Conservation (phyloP, 2,113 vertebrate genomes). For the Lepus americanus region DNA sequence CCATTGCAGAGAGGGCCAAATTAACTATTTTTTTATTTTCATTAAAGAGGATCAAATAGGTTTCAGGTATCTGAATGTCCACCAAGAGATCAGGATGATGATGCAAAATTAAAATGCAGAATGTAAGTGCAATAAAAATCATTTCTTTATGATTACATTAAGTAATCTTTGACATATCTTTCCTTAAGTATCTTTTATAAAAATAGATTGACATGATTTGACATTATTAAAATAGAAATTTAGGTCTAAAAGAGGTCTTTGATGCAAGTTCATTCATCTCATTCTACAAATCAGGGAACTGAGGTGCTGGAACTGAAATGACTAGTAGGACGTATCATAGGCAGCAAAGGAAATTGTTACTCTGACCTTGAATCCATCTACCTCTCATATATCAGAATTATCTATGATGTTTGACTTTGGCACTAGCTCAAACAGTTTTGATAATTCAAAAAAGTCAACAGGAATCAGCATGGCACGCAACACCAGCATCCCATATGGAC, state of each 20-base stretch:
- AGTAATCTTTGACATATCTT: constrained; percentile 47
- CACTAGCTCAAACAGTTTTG: background rate
- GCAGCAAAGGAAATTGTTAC: background rate
- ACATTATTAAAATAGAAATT: constrained; percentile 35
- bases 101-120: constrained; percentile 73
- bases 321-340: background rate
- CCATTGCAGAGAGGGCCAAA: constrained; percentile 38
- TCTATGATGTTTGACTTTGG: background rate
- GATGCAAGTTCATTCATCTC: background rate
- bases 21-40: constrained; percentile 77
- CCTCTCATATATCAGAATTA: background rate
- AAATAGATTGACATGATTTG: constrained; percentile 49
- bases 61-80: constrained; percentile 66
- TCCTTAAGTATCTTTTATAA: constrained; percentile 40
- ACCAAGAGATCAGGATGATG: constrained; percentile 49
- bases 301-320: background rate
- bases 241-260: background rate
- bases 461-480: no score
- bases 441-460: background rate
- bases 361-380: background rate
- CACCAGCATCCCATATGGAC: no score
- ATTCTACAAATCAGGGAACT: constrained; percentile 11
- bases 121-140: constrained; percentile 26
- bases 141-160: background rate
- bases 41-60: constrained; percentile 74